Evolutionary conservation across 2,113 vertebrate genomes (phyloP), one percentile per base, ranked within the genome.

Genomic region (Odontesthes bonariensis): DNA sequence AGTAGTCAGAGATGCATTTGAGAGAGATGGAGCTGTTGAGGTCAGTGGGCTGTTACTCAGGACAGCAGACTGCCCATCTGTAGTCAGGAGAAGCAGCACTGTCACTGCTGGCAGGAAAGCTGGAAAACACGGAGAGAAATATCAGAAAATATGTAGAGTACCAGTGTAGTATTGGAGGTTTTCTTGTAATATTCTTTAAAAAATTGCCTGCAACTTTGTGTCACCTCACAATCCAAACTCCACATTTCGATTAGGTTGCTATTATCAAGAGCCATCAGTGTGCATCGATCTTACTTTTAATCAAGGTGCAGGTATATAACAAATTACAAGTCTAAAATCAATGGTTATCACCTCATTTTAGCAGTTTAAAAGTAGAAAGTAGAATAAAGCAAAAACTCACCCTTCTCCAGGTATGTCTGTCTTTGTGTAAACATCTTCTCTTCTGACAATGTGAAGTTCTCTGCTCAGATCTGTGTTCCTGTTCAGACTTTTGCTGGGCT

Each of bases 401-500:
- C 59, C 2, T 57, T 85, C 55, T 68, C 27, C 62, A 80, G 68
- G 57, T n/a, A 20, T 6, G 16, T 71, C 67, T 66, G 77, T 66
- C 62, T 85, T 3, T 69, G 70, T 58, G 63, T 59, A 8, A 82
- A 65, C 91, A 92, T 92, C 47, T 69, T 46, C 64, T 62, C 64
- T 55, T 66, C 59, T 68, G 55, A 31, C 1, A 0, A 5, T 3
- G 54, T 52, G 59, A 3, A 20, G 67, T 44, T 75, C 56, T 52
- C 22, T 23, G 56, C 13, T 73, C 32, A 22, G 27, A 22, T 44
- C 68, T 23, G 57, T 73, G 38, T 49, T 23, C 8, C 31, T 33
- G 16, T 19, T 49, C 53, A 19, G 20, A 22, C 8, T 16, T 62
- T 2, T 8, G n/a, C 49, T 33, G 40, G 12, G 27, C 84, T 63